These are phyloP conservation scores for Callyntrura guangdongensis DNA, from an alignment of 2,888 invertebrate genomes.

Conservation along the genomic window DNA sequence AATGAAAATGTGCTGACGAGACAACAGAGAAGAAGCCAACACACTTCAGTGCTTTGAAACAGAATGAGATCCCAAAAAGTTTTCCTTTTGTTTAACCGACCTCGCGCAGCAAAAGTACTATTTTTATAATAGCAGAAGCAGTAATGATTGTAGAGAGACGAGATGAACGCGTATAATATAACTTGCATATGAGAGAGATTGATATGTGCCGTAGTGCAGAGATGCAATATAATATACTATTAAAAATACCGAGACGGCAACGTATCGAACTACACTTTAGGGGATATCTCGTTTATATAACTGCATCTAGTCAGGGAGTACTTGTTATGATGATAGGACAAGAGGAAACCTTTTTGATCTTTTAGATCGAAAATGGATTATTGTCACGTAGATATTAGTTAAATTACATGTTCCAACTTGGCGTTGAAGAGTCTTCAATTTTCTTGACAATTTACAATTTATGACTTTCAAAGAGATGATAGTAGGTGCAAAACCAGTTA, in stretches of 20 bases:
- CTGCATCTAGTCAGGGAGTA: no score
- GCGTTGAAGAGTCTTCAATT: not conserved
- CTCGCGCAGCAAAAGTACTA: not conserved
- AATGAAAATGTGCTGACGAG: not conserved
- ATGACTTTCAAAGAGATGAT: not conserved
- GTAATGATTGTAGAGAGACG: no score
- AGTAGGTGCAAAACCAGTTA: not conserved
- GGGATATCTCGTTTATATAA: no score
- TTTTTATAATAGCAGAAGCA: no score
- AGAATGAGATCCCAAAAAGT: not conserved
- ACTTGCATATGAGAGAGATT: no score
- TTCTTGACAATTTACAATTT: not conserved
- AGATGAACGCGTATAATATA: no score
- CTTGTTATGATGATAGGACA: not conserved
- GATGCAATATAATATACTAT: no score
- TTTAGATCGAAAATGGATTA: conserved; percentile 19
- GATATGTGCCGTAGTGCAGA: no score
- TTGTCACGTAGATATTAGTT: conserved; percentile 1
- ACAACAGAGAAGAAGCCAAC: not conserved
- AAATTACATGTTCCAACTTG: conserved; percentile 7
- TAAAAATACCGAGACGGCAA: no score
- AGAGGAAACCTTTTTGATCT: not conserved
- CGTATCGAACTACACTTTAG: no score
- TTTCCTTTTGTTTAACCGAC: conserved; percentile 3
- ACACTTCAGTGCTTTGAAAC: conserved; percentile 17